These are phyloP conservation scores for Corvus cornix DNA, from an alignment of 2,113 vertebrate species.

Conservation along the genomic window DNA sequence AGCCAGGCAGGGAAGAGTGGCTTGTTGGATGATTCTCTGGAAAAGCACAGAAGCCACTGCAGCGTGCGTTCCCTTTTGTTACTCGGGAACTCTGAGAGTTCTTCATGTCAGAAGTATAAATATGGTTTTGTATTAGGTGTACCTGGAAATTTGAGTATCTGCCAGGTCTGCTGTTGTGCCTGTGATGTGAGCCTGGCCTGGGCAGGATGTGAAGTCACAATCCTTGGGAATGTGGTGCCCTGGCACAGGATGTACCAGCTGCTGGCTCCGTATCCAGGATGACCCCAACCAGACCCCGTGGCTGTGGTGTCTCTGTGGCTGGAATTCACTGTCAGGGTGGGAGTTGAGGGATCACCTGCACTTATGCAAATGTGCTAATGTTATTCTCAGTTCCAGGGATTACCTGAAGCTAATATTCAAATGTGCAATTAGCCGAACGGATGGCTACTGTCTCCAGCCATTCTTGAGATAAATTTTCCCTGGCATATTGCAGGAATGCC, in stretches of 20 bases:
- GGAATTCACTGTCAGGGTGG: background rate
- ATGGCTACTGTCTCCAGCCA: background rate
- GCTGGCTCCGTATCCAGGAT: fast-evolving
- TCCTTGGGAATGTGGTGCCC: fast-evolving
- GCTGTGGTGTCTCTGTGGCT: background rate
- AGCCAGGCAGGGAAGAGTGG: background rate
- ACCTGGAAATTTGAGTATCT: fast-evolving
- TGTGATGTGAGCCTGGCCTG: background rate
- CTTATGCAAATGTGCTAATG: background rate
- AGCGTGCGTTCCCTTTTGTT: fast-evolving
- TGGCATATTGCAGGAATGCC: background rate
- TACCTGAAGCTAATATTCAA: background rate
- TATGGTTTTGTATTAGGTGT: fast-evolving
- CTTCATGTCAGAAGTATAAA: fast-evolving
- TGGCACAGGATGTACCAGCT: fast-evolving
- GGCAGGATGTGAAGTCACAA: no score
- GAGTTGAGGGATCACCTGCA: background rate
- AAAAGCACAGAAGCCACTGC: background rate
- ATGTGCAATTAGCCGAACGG: background rate
- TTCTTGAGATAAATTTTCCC: background rate
- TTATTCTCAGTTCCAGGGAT: background rate
- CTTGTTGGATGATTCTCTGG: background rate
- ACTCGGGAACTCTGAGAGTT: background rate
- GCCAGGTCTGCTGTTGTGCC: background rate
- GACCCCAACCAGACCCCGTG: background rate